A percentile compares a stretch with the other conserved stretches of the same genome.
phyloP scores from a whole-genome alignment of 2,888 invertebrate genomes.

The Amiota mariae region DNA sequence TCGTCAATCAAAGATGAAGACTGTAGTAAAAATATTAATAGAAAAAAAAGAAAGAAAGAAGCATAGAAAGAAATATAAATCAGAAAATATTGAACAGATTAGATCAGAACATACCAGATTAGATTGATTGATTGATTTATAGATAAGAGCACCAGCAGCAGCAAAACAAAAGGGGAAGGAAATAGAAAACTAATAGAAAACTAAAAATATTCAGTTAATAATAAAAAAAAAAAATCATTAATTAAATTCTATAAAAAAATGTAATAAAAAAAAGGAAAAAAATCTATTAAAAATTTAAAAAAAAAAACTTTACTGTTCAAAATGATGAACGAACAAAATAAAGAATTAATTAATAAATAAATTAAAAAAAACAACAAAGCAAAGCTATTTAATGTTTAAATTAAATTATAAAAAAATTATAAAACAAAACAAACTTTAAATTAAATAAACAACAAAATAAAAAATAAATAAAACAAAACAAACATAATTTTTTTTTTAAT shows the following conservation, averaged over 20 bases:
- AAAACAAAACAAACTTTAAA: conserved; percentile 11
- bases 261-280: background rate
- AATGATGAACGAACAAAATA: background rate
- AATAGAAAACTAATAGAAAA: conserved; percentile 3
- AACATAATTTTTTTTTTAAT: conserved; percentile 26
- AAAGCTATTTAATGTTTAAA: conserved; percentile 31
- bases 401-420: no score
- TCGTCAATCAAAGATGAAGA: no score
- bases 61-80: no score
- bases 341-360: background rate
- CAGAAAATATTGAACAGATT: no score
- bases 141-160: background rate
- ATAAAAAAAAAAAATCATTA: background rate
- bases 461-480: background rate
- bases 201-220: background rate
- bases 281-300: conserved; percentile 6
- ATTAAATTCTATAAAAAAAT: background rate
- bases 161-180: background rate
- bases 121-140: no score
- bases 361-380: conserved; percentile 14
- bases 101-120: no score
- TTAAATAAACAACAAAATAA: conserved; percentile 25
- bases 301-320: background rate
- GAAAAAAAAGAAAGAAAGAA: no score
- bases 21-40: no score